These are phyloP conservation scores for Macropis europaea DNA, from an alignment of 2,888 invertebrate species.

Conservation along the genomic window DNA sequence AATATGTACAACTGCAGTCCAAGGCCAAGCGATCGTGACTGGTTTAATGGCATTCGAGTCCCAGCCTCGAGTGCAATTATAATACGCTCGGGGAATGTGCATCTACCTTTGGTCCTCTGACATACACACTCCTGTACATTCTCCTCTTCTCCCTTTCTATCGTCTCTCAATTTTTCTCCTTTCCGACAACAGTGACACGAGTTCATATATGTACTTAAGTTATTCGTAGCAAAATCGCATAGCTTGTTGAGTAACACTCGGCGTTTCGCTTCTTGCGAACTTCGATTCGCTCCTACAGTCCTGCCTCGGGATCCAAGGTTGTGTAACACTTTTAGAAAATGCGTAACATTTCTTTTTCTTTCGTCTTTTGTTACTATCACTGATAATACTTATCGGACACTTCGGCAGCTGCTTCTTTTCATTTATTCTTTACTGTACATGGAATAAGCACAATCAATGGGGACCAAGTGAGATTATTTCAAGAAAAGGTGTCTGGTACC, in stretches of 20 bases:
- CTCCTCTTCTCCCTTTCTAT: not conserved
- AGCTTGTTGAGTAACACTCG: not conserved
- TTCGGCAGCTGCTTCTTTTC: too few species aligned
- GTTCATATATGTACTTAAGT: constrained; percentile 11
- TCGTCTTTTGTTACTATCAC: too few species aligned
- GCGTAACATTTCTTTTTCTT: not conserved
- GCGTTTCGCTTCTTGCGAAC: not conserved
- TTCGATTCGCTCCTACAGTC: not conserved
- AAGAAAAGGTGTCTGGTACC: too few species aligned
- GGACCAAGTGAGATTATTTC: too few species aligned
- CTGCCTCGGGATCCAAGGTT: not conserved
- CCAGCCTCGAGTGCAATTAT: constrained; percentile 72
- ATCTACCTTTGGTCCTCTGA: constrained; percentile 58
- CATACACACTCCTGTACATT: constrained; percentile 26
- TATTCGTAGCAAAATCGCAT: constrained; percentile 9
- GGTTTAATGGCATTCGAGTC: constrained; percentile 74
- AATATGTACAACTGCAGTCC: constrained; percentile 74
- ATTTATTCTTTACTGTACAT: too few species aligned
- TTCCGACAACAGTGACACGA: not conserved
- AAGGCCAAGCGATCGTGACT: constrained; percentile 76
- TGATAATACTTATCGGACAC: too few species aligned
- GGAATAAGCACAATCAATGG: too few species aligned
- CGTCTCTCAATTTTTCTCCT: not conserved
- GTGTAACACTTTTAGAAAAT: not conserved
- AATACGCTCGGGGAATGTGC: constrained; percentile 68